These are phyloP conservation scores for Gandaritis pyraliata DNA, from an alignment of 2,888 invertebrate genomes.

Conservation along the genomic window DNA sequence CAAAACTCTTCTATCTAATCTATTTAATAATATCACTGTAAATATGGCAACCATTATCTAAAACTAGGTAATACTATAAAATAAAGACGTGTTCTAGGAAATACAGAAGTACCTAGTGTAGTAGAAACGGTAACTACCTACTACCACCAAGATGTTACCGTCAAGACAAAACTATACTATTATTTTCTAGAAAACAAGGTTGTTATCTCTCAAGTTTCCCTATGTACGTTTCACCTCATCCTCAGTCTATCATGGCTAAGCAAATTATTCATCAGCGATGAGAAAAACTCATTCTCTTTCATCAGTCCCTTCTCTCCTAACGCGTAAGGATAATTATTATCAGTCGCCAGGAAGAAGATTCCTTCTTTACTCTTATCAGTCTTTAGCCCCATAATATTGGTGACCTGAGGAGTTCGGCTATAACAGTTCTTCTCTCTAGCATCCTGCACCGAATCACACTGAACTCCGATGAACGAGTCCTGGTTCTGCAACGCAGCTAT, in stretches of 20 bases:
- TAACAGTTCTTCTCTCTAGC: conserved; percentile 57
- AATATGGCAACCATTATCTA: too few species aligned
- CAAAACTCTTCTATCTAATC: too few species aligned
- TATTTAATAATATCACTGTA: too few species aligned
- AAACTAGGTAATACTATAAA: too few species aligned
- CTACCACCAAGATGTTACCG: too few species aligned
- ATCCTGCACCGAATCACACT: conserved; percentile 60
- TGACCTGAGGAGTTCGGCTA: conserved; percentile 50
- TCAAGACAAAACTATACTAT: too few species aligned
- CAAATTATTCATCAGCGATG: conserved; percentile 40
- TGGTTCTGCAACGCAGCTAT: conserved; percentile 54
- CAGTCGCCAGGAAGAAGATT: conserved; percentile 56
- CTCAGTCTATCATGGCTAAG: conserved; percentile 34
- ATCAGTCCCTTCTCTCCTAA: conserved; percentile 64
- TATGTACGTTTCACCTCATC: conserved; percentile 24
- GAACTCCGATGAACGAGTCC: conserved; percentile 54
- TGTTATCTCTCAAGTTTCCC: too few species aligned
- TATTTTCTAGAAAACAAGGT: too few species aligned
- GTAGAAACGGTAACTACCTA: too few species aligned
- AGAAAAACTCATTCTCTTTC: conserved; percentile 57
- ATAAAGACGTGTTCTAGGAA: too few species aligned
- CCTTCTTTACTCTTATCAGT: conserved; percentile 52
- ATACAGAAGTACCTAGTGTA: too few species aligned
- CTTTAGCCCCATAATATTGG: conserved; percentile 55
- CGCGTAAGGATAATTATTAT: conserved; percentile 60